Evolutionary conservation across 2,797 vertebrate species (phyloP).

Genomic region (Ctenochaetus hawaiiensis): DNA sequence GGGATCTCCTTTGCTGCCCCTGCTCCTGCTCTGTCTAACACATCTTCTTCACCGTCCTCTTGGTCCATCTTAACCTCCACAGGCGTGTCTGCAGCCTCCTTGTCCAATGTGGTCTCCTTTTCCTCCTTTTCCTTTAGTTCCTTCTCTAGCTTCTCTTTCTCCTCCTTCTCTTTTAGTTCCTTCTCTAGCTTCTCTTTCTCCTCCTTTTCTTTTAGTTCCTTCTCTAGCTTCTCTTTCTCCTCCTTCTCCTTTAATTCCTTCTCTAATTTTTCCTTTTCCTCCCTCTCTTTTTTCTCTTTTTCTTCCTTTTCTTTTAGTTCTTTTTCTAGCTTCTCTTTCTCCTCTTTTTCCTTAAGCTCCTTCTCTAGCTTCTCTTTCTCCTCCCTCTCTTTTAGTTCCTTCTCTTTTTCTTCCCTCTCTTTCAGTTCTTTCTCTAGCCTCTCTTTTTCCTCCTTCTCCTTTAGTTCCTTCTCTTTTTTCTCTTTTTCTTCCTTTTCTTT

Average conservation of each 20-base stretch:
- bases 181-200: constrained; percentile 28
- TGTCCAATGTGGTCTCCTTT: constrained; percentile 48
- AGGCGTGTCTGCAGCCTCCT: constrained; percentile 6
- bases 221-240: constrained; percentile 28
- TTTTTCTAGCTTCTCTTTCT: constrained; percentile 11
- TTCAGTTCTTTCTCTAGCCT: constrained; percentile 20
- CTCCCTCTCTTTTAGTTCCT: constrained; percentile 31
- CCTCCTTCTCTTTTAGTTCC: neutral
- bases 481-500: constrained; percentile 16
- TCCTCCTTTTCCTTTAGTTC: constrained; percentile 30
- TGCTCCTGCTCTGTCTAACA: constrained; percentile 65
- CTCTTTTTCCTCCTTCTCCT: constrained; percentile 34
- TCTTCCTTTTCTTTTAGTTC: constrained; percentile 10
- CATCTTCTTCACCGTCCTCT: constrained; percentile 67
- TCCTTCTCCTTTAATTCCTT: constrained; percentile 26
- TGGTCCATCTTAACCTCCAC: constrained; percentile 46
- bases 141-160: constrained; percentile 20
- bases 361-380: constrained; percentile 38
- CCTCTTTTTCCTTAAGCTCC: constrained; percentile 1
- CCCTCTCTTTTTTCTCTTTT: constrained; percentile 22
- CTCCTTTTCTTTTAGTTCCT: constrained; percentile 37
- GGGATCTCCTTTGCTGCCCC: constrained; percentile 69
- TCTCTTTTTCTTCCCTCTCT: constrained; percentile 32
- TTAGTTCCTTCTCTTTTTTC: constrained; percentile 7
- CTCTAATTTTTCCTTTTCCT: constrained; percentile 43